phyloP scores from a whole-genome alignment of 2,888 invertebrate species.

The Cryptocephalus moraei region DNA sequence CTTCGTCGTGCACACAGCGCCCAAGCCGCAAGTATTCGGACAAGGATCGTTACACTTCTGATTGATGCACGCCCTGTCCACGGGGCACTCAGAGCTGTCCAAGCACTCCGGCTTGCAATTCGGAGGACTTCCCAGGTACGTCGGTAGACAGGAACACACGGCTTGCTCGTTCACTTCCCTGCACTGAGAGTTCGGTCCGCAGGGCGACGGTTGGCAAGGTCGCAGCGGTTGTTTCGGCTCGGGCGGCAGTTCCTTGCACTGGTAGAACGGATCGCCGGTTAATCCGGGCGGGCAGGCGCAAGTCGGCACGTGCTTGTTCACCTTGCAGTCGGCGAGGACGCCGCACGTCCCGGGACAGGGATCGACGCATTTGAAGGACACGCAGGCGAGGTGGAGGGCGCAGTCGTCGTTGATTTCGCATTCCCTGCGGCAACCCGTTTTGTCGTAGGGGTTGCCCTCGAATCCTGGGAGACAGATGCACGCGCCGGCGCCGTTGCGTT shows the following conservation, averaged over 20 bases:
- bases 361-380: constrained; percentile 72
- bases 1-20: constrained; percentile 70
- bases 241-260: constrained; percentile 50
- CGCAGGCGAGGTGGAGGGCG: constrained; percentile 60
- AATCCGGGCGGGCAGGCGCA: constrained; percentile 66
- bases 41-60: constrained; percentile 83
- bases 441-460: constrained; percentile 74
- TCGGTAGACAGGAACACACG: constrained; percentile 74
- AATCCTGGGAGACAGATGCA: constrained; percentile 71
- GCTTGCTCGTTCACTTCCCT: constrained; percentile 69
- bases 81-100: constrained; percentile 76
- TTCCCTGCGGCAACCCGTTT: constrained; percentile 60
- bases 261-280: constrained; percentile 75
- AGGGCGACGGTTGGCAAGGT: constrained; percentile 76
- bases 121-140: constrained; percentile 69
- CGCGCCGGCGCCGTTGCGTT: constrained; percentile 74
- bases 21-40: constrained; percentile 76
- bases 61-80: constrained; percentile 73
- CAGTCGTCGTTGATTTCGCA: constrained; percentile 75
- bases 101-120: constrained; percentile 77
- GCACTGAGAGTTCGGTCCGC: constrained; percentile 82
- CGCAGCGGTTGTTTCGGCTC: constrained; percentile 44
- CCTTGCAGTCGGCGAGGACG: constrained; percentile 64
- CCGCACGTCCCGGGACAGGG: constrained; percentile 82
- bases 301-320: constrained; percentile 68